phyloP scores from a whole-genome alignment of 2,888 invertebrate species.

The Scaeva pyrastri region DNA sequence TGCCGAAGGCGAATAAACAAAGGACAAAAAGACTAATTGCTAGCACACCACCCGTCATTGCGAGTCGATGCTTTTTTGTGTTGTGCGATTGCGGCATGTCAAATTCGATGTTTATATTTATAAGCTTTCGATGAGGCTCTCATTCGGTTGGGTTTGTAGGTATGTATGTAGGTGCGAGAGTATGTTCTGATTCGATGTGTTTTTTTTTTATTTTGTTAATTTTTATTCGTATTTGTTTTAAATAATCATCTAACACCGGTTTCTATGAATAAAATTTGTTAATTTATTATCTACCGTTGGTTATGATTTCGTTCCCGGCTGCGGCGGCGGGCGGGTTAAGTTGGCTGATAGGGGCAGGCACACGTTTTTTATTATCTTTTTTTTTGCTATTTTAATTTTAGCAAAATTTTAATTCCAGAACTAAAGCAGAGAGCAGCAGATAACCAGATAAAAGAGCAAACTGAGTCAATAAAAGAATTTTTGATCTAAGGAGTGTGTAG shows the following conservation, averaged over 20 bases:
- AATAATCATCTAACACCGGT: slow-evolving; percentile 71
- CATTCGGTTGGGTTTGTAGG: too few relatives aligned
- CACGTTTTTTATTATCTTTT: neutral
- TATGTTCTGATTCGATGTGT: slow-evolving; percentile 29
- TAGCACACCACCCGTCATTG: slow-evolving; percentile 80
- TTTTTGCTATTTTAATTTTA: neutral
- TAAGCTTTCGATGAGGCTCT: slow-evolving; percentile 55
- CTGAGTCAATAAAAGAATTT: slow-evolving; percentile 56
- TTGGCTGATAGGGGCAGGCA: slow-evolving; percentile 11
- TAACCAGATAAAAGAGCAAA: slow-evolving; percentile 57
- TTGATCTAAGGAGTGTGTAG: slow-evolving; percentile 54
- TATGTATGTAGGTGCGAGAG: too few relatives aligned
- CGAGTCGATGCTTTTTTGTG: slow-evolving; percentile 81
- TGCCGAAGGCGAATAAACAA: slow-evolving; percentile 80
- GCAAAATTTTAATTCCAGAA: neutral
- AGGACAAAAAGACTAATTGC: slow-evolving; percentile 80
- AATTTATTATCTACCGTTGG: slow-evolving; percentile 49
- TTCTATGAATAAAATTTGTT: slow-evolving; percentile 60
- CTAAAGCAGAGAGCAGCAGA: slow-evolving; percentile 20
- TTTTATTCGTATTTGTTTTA: slow-evolving; percentile 18
- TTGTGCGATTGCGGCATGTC: slow-evolving; percentile 82
- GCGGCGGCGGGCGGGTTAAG: neutral
- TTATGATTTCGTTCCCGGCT: slow-evolving; percentile 17
- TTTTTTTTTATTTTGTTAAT: slow-evolving; percentile 28
- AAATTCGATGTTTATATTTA: slow-evolving; percentile 75